Conservation (phyloP, 2,113 vertebrate species). For the Prionailurus viverrinus region DNA sequence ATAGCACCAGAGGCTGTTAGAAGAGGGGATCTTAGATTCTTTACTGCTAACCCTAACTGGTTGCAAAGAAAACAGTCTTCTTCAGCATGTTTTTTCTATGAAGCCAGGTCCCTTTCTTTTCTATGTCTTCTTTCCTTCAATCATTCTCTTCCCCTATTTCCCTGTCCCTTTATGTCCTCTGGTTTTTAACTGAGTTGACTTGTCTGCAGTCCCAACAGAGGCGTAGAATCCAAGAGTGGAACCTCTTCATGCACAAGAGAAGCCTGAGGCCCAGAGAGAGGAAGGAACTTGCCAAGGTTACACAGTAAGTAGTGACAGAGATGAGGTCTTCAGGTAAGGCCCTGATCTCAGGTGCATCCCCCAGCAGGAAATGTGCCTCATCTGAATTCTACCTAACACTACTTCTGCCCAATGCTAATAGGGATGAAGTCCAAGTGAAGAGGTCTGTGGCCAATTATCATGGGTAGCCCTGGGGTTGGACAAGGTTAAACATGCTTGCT, state of each 20-base stretch:
- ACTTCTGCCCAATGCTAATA: not conserved
- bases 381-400: not conserved
- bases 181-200: not conserved
- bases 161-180: too few species aligned
- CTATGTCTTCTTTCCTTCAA: not conserved
- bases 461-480: not conserved
- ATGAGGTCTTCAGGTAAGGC: not conserved
- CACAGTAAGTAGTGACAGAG: not conserved
- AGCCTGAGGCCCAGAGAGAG: not conserved
- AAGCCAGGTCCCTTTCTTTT: not conserved
- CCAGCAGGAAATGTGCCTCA: not conserved
- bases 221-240: not conserved
- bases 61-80: not conserved
- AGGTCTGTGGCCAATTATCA: not conserved
- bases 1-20: not conserved
- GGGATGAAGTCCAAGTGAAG: not conserved
- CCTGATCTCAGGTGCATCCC: not conserved
- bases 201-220: not conserved
- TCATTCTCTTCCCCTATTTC: not conserved
- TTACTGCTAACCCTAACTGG: not conserved
- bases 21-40: not conserved
- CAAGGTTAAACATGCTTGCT: too few species aligned
- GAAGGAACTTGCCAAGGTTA: not conserved
- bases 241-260: not conserved
- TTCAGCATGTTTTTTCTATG: not conserved